Percentiles rank a stretch among this genome's conserved stretches.
Conservation (phyloP, 35 echinoderm and acorn worm species). For the Holothuria glaberrima region DNA sequence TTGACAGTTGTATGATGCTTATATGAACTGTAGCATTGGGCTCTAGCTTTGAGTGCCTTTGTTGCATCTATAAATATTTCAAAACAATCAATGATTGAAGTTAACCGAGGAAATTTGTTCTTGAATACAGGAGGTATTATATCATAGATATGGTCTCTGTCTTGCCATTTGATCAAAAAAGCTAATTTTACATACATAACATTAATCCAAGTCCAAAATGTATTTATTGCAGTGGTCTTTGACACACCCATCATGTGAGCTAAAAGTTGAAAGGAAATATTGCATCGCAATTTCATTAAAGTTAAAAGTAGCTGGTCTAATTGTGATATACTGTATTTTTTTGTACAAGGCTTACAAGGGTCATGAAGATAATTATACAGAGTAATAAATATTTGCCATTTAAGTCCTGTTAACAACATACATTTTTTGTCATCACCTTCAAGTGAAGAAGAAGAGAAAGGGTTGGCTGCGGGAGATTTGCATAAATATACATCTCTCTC, state of each 20-base stretch:
- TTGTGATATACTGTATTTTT: conserved; percentile 27
- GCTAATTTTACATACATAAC: conserved; percentile 50
- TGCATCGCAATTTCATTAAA: conserved; percentile 21
- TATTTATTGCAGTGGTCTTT: conserved; percentile 40
- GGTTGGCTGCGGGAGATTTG: background rate
- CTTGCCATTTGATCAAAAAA: conserved; percentile 48
- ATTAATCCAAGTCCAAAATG: conserved; percentile 65
- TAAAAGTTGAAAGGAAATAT: conserved; percentile 58
- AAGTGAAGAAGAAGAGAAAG: conserved; percentile 10
- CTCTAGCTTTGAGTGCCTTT: conserved; percentile 36
- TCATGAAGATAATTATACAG: conserved; percentile 37
- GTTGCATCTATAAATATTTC: conserved; percentile 50
- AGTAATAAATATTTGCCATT: conserved; percentile 19
- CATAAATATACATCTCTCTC: too few relatives aligned
- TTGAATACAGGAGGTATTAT: conserved; percentile 56
- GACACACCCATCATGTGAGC: conserved; percentile 16
- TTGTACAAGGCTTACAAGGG: background rate
- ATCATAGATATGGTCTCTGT: conserved; percentile 13
- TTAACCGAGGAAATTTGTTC: conserved; percentile 44
- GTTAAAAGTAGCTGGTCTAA: conserved; percentile 47
- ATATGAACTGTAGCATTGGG: conserved; percentile 46
- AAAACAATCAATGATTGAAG: conserved; percentile 61
- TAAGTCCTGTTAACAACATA: conserved; percentile 24
- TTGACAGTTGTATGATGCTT: conserved; percentile 59
- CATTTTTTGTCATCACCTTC: conserved; percentile 47